Evolutionary conservation across 2,888 invertebrate genomes (phyloP), one percentile per base, ranked within the genome.

Genomic region (Nezara viridula): DNA sequence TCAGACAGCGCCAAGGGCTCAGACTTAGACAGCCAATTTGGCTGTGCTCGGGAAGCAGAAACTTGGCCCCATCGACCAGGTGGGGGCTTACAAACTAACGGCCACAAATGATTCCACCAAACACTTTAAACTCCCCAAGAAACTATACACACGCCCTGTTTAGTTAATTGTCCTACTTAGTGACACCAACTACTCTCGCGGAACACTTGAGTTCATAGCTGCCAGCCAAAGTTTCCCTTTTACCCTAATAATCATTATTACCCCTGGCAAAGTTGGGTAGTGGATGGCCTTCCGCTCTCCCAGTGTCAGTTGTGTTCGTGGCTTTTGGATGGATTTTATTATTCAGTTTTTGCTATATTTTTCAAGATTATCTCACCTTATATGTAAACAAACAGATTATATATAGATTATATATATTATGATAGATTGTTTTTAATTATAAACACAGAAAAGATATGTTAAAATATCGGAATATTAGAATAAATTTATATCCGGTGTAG

Each of bases 21-120:
- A 37, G 66, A 37, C 66, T 73, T 37, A 73, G 66, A 73, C 81
- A 47, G 81, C 44, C 81, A 81, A 81, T 81, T 81, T 47, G 44
- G 44, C 44, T 37, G 44, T 44, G 44, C 37, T 81, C 81, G 44
- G 12, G 81, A n/a, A 47, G 44, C 81, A 47, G 81, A 81, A 81
- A 81, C 44, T 81, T 81, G 81, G 81, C n/a, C 12, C 66, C 44
- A 81, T 81, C 81, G 81, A 81, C 81, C 81, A 81, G 81, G 81
- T 81, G 81, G 24, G 81, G 24, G 12, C 44, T 44, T 21, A 40
- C 81, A 47, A 81, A 81, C 81, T 81, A 81, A 81, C 81, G 81
- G 44, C 12, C 81, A 47, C 81, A 81, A 81, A 81, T 81, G 81
- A 81, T 81, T 81, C 81, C 81, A 44, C 44, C 81, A 44, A 60